A percentile compares a stretch with the other conserved stretches of the same genome.
Evolutionary conservation across 1,140 invertebrate genomes (phyloP).

Genomic region (Pachyrhynchus sulphureomaculatus): DNA sequence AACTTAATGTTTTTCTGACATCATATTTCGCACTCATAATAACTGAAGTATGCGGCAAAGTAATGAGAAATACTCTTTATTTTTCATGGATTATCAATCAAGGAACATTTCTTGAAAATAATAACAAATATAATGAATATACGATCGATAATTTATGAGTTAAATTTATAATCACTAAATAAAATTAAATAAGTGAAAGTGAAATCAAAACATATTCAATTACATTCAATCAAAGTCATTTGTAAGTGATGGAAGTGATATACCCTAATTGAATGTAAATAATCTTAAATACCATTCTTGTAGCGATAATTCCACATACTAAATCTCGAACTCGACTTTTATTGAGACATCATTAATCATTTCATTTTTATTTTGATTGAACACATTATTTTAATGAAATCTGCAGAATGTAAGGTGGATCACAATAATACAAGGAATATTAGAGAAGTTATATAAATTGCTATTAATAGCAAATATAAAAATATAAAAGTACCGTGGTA

Average conservation of each 20-base stretch:
- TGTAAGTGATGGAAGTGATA: slow-evolving; percentile 16
- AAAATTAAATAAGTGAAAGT: slow-evolving; percentile 21
- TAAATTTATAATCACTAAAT: background rate
- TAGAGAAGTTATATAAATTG: no score
- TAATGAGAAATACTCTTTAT: no score
- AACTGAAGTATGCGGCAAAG: no score
- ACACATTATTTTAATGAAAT: slow-evolving; percentile 1
- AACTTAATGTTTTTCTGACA: no score
- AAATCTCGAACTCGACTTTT: background rate
- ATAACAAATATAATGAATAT: background rate
- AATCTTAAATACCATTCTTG: slow-evolving; percentile 17
- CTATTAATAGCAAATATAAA: no score
- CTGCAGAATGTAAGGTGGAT: background rate
- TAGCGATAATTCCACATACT: background rate
- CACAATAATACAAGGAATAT: no score
- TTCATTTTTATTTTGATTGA: slow-evolving; percentile 8
- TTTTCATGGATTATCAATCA: background rate
- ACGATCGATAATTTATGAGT: background rate
- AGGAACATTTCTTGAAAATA: background rate
- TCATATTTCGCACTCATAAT: no score
- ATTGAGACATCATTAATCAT: slow-evolving; percentile 21
- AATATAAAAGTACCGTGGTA: no score
- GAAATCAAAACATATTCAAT: slow-evolving; percentile 19
- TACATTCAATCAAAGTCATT: slow-evolving; percentile 26
- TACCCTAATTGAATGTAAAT: slow-evolving; percentile 22